Base-by-base conservation (phyloP, 2,888 invertebrate genomes). In the Hydrotaea diabolus region DNA sequence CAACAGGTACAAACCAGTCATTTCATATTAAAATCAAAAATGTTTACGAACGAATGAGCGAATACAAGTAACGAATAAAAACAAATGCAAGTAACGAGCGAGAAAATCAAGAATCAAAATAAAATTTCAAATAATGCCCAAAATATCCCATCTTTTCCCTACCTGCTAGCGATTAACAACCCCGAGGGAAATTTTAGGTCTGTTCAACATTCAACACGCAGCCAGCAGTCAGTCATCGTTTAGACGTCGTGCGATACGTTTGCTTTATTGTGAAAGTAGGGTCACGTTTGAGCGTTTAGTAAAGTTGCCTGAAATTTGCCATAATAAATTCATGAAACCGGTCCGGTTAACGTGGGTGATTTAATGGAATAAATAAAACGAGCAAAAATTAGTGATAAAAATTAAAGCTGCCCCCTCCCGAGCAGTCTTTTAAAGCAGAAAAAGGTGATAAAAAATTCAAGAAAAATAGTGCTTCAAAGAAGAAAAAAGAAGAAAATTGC, bases 231-330 rank as follows among this genome's bases (percentile, higher is more conserved):
- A 87, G 86, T 86, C 85, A 84, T 79, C 83, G 83, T 87, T 80
- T 83, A 71, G 86, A 79, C 83, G 83, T 86, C 83, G 83, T 85
- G 64, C 82, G 77, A 71, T 83, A 72, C 86, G 86, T 83, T 86
- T 84, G 85, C 53, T 83, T 85, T 83, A 77, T 76, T 31, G 17
- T 43, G 64, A 46, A 80, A 75, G 84, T 78, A 72, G n/a, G 11
- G 11, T 78, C 64, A 26, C 81, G 84, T 81, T 31, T 64, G 64
- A 84, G 81, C 77, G 78, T 84, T 75, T 74, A 81, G 80, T 71
- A 84, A 75, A 83, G 71, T 81, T 64, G 7, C 7, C 3, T 59
- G 43, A 21, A 46, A 69, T 43, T 59, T 21, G 55, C 36, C 19
- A 39, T n/a, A 23, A 69, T 66, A 17, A 69, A 69, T 69, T 69